Conservation (phyloP, 2,797 vertebrate species). For the Pipistrellus nathusii region DNA sequence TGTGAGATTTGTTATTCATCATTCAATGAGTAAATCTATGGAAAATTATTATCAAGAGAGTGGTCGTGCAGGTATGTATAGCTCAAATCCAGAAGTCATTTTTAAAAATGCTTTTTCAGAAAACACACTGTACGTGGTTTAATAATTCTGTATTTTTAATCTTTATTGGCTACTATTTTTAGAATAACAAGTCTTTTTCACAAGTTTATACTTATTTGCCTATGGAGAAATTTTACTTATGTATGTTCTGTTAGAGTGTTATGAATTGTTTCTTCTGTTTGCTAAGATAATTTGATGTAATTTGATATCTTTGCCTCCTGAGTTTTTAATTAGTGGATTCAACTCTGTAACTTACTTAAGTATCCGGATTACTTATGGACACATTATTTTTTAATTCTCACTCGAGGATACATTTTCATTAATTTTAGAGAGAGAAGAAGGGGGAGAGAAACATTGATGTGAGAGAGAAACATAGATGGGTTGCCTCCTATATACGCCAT, state of each 20-base stretch:
- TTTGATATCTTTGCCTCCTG: not conserved
- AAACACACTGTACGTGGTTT: not conserved
- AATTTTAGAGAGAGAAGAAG: not conserved
- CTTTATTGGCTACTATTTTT: constrained; percentile 18
- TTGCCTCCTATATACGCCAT: not conserved
- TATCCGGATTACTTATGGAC: not conserved
- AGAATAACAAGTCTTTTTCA: constrained; percentile 26
- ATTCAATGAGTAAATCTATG: constrained; percentile 98
- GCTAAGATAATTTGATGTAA: not conserved
- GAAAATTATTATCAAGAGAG: constrained; percentile 99
- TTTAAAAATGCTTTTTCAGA: constrained; percentile 46
- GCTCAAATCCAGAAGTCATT: not conserved
- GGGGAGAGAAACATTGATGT: not conserved
- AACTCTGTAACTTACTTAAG: not conserved
- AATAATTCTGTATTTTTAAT: constrained; percentile 24
- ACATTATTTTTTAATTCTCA: not conserved
- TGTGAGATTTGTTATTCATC: constrained; percentile 97
- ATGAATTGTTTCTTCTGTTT: constrained; percentile 12
- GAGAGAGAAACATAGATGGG: not conserved
- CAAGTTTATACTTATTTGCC: constrained; percentile 35
- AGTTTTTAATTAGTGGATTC: constrained; percentile 51
- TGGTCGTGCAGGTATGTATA: constrained; percentile 94
- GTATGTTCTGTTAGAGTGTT: not conserved
- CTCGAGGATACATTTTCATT: not conserved
- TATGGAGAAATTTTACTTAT: not conserved